Base-by-base conservation (phyloP, 2,113 vertebrate species). In the Struthio camelus region DNA sequence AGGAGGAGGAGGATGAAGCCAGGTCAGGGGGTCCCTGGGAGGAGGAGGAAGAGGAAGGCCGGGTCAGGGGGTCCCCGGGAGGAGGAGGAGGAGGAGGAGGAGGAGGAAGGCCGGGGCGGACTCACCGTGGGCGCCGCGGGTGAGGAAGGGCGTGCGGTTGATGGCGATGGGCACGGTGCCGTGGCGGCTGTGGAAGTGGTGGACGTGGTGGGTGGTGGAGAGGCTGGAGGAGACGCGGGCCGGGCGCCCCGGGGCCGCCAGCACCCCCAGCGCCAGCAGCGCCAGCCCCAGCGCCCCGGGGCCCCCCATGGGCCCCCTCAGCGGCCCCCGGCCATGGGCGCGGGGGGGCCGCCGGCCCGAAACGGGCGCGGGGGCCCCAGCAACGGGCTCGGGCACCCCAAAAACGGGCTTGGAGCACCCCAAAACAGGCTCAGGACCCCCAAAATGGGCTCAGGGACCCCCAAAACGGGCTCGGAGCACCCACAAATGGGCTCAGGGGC, bases 161-260 rank as follows among this genome's bases (percentile, higher is more conserved):
- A 99, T 99, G 97, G 99, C 99, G 96, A 99, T 99, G 69, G 99
- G 99, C 96, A 98, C 99, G 2, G 99, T 99, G 96, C 99, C 99
- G 93, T 99, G 99, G 97, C 99, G 99, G 97, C 98, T 99, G 98
- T 99, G 99, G 98, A 99, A 99, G 98, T 99, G 99, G 97, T 99
- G 99, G 96, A 99, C 99, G 94, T 99, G 99, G 97, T 99, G 99
- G n/a, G 99, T 99, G 94, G 99, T 99, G 91, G 99, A 99, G 96
- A 99, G 98, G 96, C 99, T 99, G 94, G 99, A 99, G 87, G 99
- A 99, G 94, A 99, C 99, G 54, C 99, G 98, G 85, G 99, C 99
- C 83, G 98, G 98, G 89, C 98, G 98, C 85, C 96, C 96, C 83
- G 90, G 87, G 89, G 95, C 95, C 90, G 94, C 83, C 81, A 97